These are phyloP conservation scores for Botia almorhae DNA, from an alignment of 2,797 vertebrate genomes.

Conservation along the genomic window DNA sequence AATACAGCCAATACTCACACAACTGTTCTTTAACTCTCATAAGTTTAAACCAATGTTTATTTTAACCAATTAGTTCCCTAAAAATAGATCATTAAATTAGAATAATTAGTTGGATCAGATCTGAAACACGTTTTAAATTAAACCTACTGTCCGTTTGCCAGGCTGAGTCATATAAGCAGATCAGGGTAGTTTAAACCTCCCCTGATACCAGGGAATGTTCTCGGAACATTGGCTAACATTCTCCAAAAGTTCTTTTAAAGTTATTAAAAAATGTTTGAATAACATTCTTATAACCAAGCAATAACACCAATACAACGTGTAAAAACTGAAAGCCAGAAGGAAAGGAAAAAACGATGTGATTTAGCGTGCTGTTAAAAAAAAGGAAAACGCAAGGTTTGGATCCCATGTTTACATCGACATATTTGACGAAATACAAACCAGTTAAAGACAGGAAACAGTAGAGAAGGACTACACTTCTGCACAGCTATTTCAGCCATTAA, in stretches of 20 bases:
- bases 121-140: constrained; percentile 5
- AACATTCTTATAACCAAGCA: too few species aligned
- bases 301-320: too few species aligned
- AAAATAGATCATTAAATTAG: constrained; percentile 45
- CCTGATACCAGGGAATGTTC: too few species aligned
- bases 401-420: constrained; percentile 40
- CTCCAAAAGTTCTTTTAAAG: not conserved
- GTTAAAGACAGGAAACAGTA: constrained; percentile 57
- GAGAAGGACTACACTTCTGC: constrained; percentile 60
- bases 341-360: not conserved
- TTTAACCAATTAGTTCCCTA: constrained; percentile 42
- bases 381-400: constrained; percentile 14
- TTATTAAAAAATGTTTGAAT: too few species aligned
- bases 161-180: not conserved
- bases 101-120: constrained; percentile 22
- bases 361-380: not conserved
- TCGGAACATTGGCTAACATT: too few species aligned
- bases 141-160: constrained; percentile 1
- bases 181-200: not conserved
- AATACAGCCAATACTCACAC: constrained; percentile 58
- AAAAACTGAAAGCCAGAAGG: not conserved
- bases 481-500: constrained; percentile 54
- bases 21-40: constrained; percentile 35
- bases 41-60: constrained; percentile 42
- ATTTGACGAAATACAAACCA: constrained; percentile 51